Base-by-base conservation (phyloP, 2,113 vertebrate species). In the Myrmecobius fasciatus region DNA sequence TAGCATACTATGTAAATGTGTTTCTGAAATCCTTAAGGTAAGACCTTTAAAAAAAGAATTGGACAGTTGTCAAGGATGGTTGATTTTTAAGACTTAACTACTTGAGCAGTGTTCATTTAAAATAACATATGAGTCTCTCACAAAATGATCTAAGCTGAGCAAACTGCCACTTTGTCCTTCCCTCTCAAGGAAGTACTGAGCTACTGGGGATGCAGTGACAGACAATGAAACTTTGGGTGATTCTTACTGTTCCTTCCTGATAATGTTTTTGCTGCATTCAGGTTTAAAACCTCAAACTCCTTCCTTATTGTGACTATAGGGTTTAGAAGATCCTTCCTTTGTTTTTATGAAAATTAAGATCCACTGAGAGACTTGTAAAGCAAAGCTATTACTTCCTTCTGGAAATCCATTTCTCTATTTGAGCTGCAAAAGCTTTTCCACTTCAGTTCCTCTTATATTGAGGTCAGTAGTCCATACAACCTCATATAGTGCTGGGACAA, bases 81-180 rank as follows among this genome's bases (percentile, higher is more conserved):
- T 97, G 97, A 95, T 89, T 97, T 97, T 97, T 97, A 98, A 97
- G 94, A 89, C 97, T 97, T 98, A 98, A 98, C 95, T 97, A 97
- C 95, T 95, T 96, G 97, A 97, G 52, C 60, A 96, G 3, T 95
- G 91, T 97, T 96, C 47, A 93, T 97, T 98, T 93, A 88, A 91
- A 97, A 96, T 96, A 98, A 96, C 96, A 96, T 96, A 95, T 97
- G 98, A 97, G 97, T 97, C 96, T 97, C 97, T 95, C 94, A 96
- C 95, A 97, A 95, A 96, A 96, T 96, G 98, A 97, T 96, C 90
- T 93, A 95, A 97, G 96, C 95, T 93, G 91, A 83, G 95, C 97
- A 98, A 97, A 98, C 31, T 94, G 94, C 95, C 24, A 0, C 95
- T 98, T 97, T 97, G 98, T 96, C 97, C 98, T 98, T 97, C 91